Conservation (phyloP, 2,888 invertebrate species). For the Lepidochitona cinerea region DNA sequence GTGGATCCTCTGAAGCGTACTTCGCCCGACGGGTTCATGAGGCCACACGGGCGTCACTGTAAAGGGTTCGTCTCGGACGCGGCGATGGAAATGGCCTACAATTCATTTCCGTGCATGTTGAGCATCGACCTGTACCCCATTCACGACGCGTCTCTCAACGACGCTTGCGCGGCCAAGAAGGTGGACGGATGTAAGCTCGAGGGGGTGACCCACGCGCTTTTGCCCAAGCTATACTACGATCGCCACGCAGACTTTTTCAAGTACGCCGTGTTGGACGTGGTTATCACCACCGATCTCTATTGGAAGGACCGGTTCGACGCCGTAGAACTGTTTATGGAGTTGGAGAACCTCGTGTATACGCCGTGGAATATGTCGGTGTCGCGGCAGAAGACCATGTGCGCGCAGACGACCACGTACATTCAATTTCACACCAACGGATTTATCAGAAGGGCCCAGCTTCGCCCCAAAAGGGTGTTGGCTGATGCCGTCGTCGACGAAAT, state of each 20-base stretch:
- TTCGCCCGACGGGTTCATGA: not conserved
- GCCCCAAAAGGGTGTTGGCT: not conserved
- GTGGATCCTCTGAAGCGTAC: not conserved
- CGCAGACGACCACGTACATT: not conserved
- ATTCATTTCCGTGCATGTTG: not conserved
- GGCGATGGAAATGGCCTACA: not conserved
- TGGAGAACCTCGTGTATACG: not conserved
- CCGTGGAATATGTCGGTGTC: not conserved
- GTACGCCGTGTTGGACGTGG: not conserved
- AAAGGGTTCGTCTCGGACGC: not conserved
- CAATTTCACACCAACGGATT: not conserved
- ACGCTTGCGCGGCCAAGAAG: not conserved
- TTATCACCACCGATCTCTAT: not conserved
- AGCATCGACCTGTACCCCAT: not conserved
- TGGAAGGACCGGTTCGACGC: not conserved
- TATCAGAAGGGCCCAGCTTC: not conserved
- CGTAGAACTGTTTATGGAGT: not conserved
- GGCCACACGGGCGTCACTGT: not conserved
- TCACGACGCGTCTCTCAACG: not conserved
- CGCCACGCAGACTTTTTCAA: not conserved
- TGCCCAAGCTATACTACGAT: not conserved
- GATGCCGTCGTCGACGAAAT: not conserved
- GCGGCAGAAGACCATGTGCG: not conserved
- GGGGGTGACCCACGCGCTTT: not conserved
- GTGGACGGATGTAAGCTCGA: not conserved